Evolutionary conservation across 1,140 invertebrate genomes (phyloP).

Genomic region (Lethocerus indicus): DNA sequence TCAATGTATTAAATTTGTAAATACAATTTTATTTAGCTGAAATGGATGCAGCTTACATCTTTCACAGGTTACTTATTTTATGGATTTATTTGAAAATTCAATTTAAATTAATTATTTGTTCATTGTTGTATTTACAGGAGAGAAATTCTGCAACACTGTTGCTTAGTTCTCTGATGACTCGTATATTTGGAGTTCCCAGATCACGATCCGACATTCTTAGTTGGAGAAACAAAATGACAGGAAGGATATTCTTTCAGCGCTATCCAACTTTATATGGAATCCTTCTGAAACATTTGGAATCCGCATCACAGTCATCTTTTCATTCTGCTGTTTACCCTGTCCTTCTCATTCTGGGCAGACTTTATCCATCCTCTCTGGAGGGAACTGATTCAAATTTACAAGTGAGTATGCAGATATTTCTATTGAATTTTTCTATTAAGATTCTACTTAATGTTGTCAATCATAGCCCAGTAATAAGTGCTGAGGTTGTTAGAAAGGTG

Average conservation of each 20-base stretch:
- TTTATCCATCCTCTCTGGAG: conserved; percentile 58
- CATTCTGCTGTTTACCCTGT: conserved; percentile 47
- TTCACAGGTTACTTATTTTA: no score
- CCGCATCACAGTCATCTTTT: conserved; percentile 23
- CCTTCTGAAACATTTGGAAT: conserved; percentile 45
- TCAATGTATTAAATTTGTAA: no score
- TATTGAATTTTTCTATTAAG: conserved; percentile 1
- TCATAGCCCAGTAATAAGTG: no score
- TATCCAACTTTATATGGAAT: conserved; percentile 61
- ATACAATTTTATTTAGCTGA: no score
- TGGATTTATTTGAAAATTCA: no score
- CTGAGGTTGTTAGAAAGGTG: no score
- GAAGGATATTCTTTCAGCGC: conserved; percentile 64
- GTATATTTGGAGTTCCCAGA: conserved; percentile 79
- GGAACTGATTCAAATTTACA: conserved; percentile 22
- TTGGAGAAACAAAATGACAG: conserved; percentile 59
- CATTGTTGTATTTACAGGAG: conserved; percentile 32
- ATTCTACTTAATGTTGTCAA: no score
- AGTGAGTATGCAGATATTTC: no score
- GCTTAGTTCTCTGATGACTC: conserved; percentile 64
- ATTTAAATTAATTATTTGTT: conserved; percentile 9
- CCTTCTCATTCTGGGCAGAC: conserved; percentile 54
- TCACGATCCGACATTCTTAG: conserved; percentile 39
- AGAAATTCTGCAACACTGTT: conserved; percentile 76
- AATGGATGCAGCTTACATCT: no score